A percentile compares a stretch with the other conserved stretches of the same genome.
These are phyloP conservation scores for Heliconius charithonia DNA, from an alignment of 2,888 invertebrate genomes.

Conservation along the genomic window DNA sequence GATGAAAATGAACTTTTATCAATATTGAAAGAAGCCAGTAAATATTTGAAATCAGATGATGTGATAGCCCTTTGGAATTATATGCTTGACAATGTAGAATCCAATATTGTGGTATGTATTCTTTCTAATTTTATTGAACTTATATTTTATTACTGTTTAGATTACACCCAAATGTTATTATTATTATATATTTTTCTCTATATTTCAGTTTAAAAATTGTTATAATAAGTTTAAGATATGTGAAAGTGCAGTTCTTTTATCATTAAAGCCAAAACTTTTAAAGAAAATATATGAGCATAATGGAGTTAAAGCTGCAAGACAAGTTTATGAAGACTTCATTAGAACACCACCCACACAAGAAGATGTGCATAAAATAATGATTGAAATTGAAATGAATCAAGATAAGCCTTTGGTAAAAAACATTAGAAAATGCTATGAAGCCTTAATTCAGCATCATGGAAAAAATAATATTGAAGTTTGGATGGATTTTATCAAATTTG, in stretches of 20 bases:
- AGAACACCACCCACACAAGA: constrained; percentile 84
- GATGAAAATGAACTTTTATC: constrained; percentile 68
- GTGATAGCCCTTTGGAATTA: constrained; percentile 67
- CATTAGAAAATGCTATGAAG: constrained; percentile 85
- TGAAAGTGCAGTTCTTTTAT: constrained; percentile 75
- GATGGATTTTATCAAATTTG: constrained; percentile 89
- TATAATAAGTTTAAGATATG: constrained; percentile 74
- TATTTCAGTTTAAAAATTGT: constrained; percentile 65
- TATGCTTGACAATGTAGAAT: constrained; percentile 65
- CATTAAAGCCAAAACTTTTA: constrained; percentile 85
- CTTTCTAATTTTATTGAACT: background rate
- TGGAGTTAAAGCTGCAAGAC: constrained; percentile 84
- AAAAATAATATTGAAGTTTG: constrained; percentile 86
- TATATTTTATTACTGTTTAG: no score
- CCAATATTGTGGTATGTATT: constrained; percentile 65
- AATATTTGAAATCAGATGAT: constrained; percentile 63
- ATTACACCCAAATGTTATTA: background rate
- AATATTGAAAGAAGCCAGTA: constrained; percentile 66
- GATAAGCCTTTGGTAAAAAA: constrained; percentile 73
- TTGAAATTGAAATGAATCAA: constrained; percentile 78
- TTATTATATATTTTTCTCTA: background rate
- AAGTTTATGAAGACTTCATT: constrained; percentile 85
- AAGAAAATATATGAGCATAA: constrained; percentile 80
- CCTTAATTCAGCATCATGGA: constrained; percentile 87
- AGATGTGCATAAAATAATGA: constrained; percentile 86